Base-by-base conservation (phyloP, 1,140 invertebrate genomes). In the Delia radicum region DNA sequence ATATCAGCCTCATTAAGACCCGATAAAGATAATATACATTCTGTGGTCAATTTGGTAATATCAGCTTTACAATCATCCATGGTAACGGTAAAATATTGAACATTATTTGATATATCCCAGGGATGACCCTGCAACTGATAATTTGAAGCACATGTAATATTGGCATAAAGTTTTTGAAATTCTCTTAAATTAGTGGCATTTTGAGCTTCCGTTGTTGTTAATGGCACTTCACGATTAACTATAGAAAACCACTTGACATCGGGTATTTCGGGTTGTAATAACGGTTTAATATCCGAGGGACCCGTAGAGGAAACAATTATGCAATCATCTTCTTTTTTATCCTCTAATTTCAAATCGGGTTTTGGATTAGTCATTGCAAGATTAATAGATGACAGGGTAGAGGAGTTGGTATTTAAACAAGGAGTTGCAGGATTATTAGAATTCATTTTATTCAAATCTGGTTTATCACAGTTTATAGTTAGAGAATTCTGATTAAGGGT, bases 81-180 rank as follows among this genome's bases (percentile, higher is more conserved):
- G 0, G 89, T 89, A 71, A 90, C 88, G 65, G 88, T 88, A 28
- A 90, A 82, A 74, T 90, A 85, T 61, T 90, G 89, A 29, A 89
- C 80, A 76, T 90, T 90, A 67, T 90, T 90, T 0, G 88, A 88
- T 12, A 90, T 87, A 75, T 90, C 89, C 89, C 89, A 90, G 13
- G 88, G 87, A 81, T 90, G 88, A 0, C 89, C 89, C 79, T 90
- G 89, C 27, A 87, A 84, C 76, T 89, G 80, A 0, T 89, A 78
- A 8, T 88, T 84, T 31, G 89, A 87, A 0, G 85, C 83, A 75
- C 89, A 90, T 15, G 81, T 80, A 21, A 86, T 80, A 73, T 79
- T 86, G 13, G 82, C 80, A 75, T 79, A 85, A 42, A 65, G 78
- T 3, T 74, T 62, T 72, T 86, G 80, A 7, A 82, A 75, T 0